Percentiles rank a stretch among this genome's conserved stretches.
phyloP scores from a whole-genome alignment of 2,797 vertebrate species.

The Manis crassicaudata region DNA sequence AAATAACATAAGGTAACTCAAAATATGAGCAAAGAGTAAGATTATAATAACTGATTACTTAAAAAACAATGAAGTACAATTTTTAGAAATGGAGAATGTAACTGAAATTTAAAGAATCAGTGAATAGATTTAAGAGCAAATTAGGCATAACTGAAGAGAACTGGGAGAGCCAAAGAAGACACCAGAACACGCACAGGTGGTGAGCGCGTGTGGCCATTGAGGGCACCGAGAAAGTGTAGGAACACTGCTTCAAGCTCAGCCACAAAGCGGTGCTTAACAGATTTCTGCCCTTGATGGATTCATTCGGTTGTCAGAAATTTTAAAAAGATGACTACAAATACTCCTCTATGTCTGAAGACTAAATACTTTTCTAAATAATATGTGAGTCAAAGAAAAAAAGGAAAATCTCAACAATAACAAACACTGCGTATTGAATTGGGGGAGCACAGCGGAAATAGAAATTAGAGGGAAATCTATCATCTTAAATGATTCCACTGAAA shows the following conservation, averaged over 20 bases:
- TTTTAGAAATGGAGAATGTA: constrained; percentile 27
- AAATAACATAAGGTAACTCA: not conserved
- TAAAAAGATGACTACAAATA: not conserved
- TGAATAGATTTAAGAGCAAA: not conserved
- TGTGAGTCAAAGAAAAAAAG: not conserved
- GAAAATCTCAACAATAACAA: not conserved
- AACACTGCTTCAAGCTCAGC: not conserved
- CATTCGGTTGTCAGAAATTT: not conserved
- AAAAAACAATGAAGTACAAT: not conserved
- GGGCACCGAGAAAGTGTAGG: not conserved
- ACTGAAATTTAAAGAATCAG: not conserved
- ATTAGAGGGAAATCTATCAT: not conserved
- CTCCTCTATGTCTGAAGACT: not conserved
- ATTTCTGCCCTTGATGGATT: not conserved
- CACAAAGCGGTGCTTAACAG: not conserved
- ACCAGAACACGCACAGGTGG: not conserved
- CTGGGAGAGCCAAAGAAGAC: not conserved
- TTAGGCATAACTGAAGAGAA: not conserved
- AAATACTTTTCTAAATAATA: not conserved
- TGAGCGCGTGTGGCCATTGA: no score
- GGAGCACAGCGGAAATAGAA: not conserved
- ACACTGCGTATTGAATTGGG: not conserved
- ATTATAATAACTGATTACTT: not conserved
- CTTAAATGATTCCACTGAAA: not conserved
- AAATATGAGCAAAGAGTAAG: not conserved